phyloP scores from a whole-genome alignment of 1,140 invertebrate species.

The Drosophila ohnishii region DNA sequence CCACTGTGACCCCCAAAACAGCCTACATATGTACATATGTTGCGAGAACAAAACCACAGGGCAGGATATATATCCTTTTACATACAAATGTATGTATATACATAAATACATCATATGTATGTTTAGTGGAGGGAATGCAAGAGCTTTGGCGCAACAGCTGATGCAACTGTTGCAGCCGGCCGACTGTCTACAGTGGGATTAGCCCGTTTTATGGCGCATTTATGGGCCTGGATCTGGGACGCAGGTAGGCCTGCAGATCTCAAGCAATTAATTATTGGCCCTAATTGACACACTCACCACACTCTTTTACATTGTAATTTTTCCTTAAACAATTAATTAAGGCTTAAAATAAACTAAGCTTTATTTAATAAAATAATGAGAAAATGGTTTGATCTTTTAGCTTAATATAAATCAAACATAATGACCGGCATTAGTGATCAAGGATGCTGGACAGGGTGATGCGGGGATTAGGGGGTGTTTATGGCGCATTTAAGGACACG shows the following conservation, averaged over 20 bases:
- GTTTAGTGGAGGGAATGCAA: not conserved
- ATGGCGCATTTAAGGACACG: conserved; percentile 67
- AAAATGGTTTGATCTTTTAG: not conserved
- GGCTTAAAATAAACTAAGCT: not conserved
- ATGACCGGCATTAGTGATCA: not conserved
- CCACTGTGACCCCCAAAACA: conserved; percentile 10
- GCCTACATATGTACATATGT: conserved; percentile 16
- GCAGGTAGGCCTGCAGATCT: conserved; percentile 38
- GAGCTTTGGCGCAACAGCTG: conserved; percentile 59
- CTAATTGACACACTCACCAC: not conserved
- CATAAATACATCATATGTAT: no score
- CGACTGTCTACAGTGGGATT: conserved; percentile 51
- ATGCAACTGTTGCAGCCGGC: conserved; percentile 61
- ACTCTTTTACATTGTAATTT: no score
- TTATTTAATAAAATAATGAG: not conserved
- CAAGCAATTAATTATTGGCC: conserved; percentile 3
- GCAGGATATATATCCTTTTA: conserved; percentile 4
- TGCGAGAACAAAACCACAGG: conserved; percentile 3
- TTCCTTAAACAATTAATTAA: not conserved
- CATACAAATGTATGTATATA: conserved; percentile 14
- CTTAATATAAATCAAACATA: not conserved
- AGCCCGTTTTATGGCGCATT: conserved; percentile 64
- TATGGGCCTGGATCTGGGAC: conserved; percentile 49
- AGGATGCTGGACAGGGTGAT: not conserved
- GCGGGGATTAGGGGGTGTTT: conserved; percentile 35